Evolutionary conservation across 2,113 vertebrate genomes (phyloP).

Genomic region (Archocentrus centrarchus): DNA sequence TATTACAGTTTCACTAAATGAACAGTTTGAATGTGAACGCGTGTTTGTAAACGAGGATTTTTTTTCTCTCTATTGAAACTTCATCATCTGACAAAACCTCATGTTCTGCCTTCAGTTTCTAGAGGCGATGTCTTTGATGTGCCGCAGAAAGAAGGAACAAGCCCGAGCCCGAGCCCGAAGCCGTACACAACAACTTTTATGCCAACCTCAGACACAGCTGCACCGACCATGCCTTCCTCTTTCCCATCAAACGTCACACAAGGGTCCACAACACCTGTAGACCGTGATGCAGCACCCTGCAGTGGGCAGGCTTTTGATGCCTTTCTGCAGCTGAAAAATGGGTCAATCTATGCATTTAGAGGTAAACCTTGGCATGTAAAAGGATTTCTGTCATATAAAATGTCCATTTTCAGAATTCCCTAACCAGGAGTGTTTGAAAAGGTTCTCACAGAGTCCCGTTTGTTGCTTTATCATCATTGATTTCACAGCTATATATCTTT

Average conservation of each 20-base stretch:
- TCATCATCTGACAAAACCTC: background rate
- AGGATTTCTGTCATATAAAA: background rate
- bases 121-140: slow-evolving; percentile 76
- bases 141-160: background rate
- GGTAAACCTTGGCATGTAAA: slow-evolving; percentile 76
- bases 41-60: background rate
- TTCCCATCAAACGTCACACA: background rate
- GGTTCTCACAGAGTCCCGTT: no score
- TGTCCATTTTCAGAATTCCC: background rate
- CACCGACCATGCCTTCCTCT: background rate
- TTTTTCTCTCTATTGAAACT: background rate
- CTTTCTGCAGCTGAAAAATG: slow-evolving; percentile 93
- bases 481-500: background rate
- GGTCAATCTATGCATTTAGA: slow-evolving; percentile 93
- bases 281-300: slow-evolving; percentile 76
- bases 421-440: no score
- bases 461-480: background rate
- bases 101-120: slow-evolving; percentile 38
- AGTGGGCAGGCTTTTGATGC: slow-evolving; percentile 89
- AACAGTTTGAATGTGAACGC: background rate
- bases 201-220: background rate
- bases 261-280: background rate
- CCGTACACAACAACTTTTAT: background rate
- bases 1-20: background rate
- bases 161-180: accelerated